Evolutionary conservation across 1,140 invertebrate genomes (phyloP).

Genomic region (Nixonia krombeini): DNA sequence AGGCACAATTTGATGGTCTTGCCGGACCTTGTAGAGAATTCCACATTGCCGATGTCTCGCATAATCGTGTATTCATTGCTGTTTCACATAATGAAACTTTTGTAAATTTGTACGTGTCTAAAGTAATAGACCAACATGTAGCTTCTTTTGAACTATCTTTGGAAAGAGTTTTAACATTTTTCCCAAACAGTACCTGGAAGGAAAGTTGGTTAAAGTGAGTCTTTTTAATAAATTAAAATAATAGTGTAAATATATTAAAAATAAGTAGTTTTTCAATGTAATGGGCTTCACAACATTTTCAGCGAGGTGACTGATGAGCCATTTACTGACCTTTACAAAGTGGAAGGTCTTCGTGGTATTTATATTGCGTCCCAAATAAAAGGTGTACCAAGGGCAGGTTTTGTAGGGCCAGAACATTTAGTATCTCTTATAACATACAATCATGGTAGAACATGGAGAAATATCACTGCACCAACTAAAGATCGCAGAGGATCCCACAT

Average conservation of each 20-base stretch:
- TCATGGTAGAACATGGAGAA: slow-evolving; percentile 87
- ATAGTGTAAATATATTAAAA: too few species aligned
- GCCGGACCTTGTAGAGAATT: slow-evolving; percentile 76
- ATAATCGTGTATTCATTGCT: slow-evolving; percentile 85
- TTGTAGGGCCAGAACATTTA: slow-evolving; percentile 81
- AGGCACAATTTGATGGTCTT: slow-evolving; percentile 81
- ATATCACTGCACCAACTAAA: slow-evolving; percentile 76
- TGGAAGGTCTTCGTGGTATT: slow-evolving; percentile 88
- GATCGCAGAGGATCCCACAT: slow-evolving; percentile 78
- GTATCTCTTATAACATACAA: slow-evolving; percentile 89
- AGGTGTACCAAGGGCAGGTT: slow-evolving; percentile 67
- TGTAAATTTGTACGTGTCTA: slow-evolving; percentile 85
- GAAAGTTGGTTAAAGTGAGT: slow-evolving; percentile 88
- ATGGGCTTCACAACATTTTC: slow-evolving; percentile 25
- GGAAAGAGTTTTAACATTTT: slow-evolving; percentile 86
- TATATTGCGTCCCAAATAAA: slow-evolving; percentile 90
- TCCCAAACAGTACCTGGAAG: slow-evolving; percentile 84
- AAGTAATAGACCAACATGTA: slow-evolving; percentile 72
- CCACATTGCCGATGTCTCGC: slow-evolving; percentile 87
- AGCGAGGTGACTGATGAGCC: slow-evolving; percentile 84
- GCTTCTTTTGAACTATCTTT: slow-evolving; percentile 84
- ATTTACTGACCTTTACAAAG: slow-evolving; percentile 92
- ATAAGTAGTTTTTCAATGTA: too few species aligned
- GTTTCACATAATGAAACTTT: slow-evolving; percentile 83
- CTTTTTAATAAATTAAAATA: too few species aligned